Conservation (phyloP, 1,140 invertebrate species). For the Melipona quadrifasciata region DNA sequence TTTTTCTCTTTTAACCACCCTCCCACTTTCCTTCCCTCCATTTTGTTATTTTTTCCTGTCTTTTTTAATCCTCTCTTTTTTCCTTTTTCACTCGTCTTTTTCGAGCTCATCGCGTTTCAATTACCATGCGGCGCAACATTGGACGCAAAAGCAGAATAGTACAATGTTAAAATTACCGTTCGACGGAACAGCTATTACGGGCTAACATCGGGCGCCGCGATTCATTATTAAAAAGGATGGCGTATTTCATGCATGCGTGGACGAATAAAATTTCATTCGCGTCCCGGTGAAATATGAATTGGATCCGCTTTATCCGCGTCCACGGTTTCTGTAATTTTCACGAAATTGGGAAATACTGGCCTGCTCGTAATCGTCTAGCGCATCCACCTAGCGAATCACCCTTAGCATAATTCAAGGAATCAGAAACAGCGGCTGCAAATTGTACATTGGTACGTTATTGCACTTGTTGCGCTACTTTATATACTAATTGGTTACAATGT, state of each 20-base stretch:
- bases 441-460: not conserved
- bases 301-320: conserved; percentile 13
- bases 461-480: not conserved
- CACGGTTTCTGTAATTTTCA: conserved; percentile 17
- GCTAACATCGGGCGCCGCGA: not conserved
- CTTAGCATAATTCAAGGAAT: not conserved
- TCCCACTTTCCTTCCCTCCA: not conserved
- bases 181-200: conserved; percentile 3
- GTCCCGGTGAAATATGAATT: not conserved
- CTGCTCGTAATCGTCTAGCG: not conserved
- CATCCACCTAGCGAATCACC: not conserved
- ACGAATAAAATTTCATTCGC: conserved; percentile 29
- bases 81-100: not conserved
- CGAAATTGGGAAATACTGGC: not conserved
- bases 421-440: not conserved
- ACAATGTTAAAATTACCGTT: conserved; percentile 20
- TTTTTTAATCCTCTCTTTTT: too few species aligned
- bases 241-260: conserved; percentile 20
- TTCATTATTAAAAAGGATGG: conserved; percentile 30
- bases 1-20: not conserved
- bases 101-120: not conserved
- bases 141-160: too few species aligned
- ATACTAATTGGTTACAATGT: not conserved
- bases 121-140: not conserved
- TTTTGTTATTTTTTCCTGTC: conserved; percentile 2